Evolutionary conservation across 2,797 vertebrate species (phyloP), one percentile per base, ranked within the genome.

Genomic region (Sitta carolinensis): DNA sequence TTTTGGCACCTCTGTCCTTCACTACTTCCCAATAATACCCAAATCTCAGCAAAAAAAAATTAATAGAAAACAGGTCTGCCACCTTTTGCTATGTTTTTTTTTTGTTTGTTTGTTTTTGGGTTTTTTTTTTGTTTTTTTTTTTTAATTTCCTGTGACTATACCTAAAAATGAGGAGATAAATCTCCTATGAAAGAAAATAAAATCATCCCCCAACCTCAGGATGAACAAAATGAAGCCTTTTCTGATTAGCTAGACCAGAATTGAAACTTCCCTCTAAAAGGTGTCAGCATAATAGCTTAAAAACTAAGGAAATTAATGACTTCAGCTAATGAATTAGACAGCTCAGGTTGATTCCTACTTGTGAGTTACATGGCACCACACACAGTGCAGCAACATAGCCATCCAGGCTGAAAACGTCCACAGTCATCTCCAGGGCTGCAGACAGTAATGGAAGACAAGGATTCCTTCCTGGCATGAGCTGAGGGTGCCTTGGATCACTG

Each of bases 211-310:
- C 58, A 59, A 13, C 22, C 57, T 86, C 47, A 62, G 55, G 18
- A 68, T 68, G 52, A 79, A 57, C 18, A 69, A 70, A 89, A 68
- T 42, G 3, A 57, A 87, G 30, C 11, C 1, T 40, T 58, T 70
- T 34, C 61, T 45, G 25, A 29, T 62, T 63, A 76, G 55, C 19
- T 11, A 63, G 47, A 43, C 58, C 8, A 27, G 80, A 93, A 54
- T 38, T 77, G 54, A 95, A 93, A 84, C 57, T 78, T 95, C 29
- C 36, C 2, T 87, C 74, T 84, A 34, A 83, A 90, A 89, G 40
- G 78, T 87, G 61, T 70, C 73, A 73, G 70, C 42, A 16, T 3
- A 77, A 38, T 16, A 36, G 26, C 62, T 68, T 52, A 45, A 80
- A 93, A 91, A 19, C 26, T 27, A 34, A 84, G 75, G 66, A 74